Percentiles rank a stretch among this genome's conserved stretches.
Evolutionary conservation across 2,113 vertebrate genomes (phyloP).

Genomic region (Rhinogobius similis): DNA sequence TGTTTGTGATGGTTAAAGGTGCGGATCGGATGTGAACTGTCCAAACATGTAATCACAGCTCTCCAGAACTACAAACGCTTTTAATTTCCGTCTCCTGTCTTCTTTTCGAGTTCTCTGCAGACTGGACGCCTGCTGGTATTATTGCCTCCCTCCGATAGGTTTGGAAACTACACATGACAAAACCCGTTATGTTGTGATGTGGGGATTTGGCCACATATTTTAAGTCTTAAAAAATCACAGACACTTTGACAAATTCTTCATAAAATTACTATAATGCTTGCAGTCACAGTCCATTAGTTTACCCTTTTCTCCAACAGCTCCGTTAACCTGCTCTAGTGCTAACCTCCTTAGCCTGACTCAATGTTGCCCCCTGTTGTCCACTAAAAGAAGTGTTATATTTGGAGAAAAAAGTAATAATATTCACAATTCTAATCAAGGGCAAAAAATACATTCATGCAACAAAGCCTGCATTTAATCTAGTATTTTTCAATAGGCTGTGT

Average conservation of each 20-base stretch:
- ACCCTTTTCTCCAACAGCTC: too few species aligned
- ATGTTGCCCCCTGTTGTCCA: conserved; percentile 2
- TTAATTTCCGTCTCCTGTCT: not conserved
- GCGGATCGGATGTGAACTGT: too few species aligned
- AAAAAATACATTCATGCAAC: not conserved
- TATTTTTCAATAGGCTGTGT: not conserved
- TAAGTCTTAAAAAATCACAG: too few species aligned
- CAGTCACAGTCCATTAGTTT: not conserved
- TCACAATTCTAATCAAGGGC: not conserved
- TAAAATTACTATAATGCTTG: not conserved
- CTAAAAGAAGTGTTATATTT: not conserved
- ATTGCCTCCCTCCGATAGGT: not conserved
- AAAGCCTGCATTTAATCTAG: too few species aligned
- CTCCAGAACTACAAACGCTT: too few species aligned
- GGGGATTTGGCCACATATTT: too few species aligned
- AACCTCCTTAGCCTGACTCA: conserved; percentile 5
- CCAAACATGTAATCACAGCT: too few species aligned
- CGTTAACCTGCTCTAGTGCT: not conserved
- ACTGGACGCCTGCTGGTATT: not conserved
- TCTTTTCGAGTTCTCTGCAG: not conserved
- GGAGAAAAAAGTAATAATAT: too few species aligned
- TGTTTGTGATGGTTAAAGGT: not conserved
- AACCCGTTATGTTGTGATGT: not conserved
- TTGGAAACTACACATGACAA: not conserved
- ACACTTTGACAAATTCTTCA: not conserved